Conservation (phyloP, 2,888 invertebrate genomes). For the Deilephila porcellus region DNA sequence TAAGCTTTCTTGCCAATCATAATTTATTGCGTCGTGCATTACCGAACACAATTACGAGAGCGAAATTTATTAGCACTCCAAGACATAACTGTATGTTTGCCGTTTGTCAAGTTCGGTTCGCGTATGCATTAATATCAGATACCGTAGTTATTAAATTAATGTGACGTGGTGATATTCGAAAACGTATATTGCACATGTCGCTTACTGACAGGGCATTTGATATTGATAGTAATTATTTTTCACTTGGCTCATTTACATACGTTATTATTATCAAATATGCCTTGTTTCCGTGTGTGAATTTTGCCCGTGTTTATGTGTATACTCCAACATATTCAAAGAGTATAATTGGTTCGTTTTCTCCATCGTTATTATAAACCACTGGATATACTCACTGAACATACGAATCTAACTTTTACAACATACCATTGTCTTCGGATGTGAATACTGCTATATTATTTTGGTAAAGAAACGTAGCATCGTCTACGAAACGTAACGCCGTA, state of each 20-base stretch:
- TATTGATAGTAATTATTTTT: background rate
- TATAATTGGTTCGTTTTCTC: too few species aligned
- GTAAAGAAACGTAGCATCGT: background rate
- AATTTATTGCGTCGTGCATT: conserved; percentile 26
- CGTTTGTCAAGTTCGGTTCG: conserved; percentile 69
- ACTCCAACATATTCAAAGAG: too few species aligned
- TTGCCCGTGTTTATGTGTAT: too few species aligned
- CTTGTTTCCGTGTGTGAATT: too few species aligned
- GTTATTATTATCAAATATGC: too few species aligned
- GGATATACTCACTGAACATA: background rate
- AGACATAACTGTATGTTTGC: conserved; percentile 63
- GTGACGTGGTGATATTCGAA: conserved; percentile 19
- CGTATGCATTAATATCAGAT: conserved; percentile 62
- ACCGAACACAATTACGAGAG: conserved; percentile 47
- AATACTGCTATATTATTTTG: background rate
- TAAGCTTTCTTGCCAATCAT: conserved; percentile 32
- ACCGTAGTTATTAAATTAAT: conserved; percentile 25
- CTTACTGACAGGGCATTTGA: background rate
- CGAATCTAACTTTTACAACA: background rate
- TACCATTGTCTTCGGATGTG: background rate
- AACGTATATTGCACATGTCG: background rate
- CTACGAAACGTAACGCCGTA: conserved; percentile 15
- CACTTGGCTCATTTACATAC: background rate
- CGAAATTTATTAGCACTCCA: conserved; percentile 66
- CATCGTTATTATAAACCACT: too few species aligned